Percentiles rank a stretch among this genome's conserved stretches.
Conservation (phyloP, 2,888 invertebrate species). For the Nemurella pictetii region DNA sequence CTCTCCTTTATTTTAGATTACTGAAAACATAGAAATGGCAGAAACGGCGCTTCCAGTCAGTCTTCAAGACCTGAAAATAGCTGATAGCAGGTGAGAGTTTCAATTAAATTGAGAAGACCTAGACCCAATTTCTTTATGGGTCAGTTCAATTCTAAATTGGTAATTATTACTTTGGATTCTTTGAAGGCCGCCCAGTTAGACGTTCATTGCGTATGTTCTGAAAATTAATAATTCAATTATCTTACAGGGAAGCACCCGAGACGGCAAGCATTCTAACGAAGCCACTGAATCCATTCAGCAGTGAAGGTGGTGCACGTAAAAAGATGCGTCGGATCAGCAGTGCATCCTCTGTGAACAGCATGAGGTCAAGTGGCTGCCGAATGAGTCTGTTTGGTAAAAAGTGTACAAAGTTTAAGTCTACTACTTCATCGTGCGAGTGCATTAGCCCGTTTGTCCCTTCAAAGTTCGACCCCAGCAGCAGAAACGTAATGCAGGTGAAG, state of each 20-base stretch:
- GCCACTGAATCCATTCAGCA: conserved; percentile 34
- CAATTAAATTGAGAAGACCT: neutral
- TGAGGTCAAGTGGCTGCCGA: conserved; percentile 23
- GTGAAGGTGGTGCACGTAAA: conserved; percentile 22
- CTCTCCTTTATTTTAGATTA: neutral
- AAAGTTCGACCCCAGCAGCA: conserved; percentile 14
- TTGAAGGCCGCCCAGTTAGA: neutral
- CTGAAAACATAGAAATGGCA: neutral
- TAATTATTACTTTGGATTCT: neutral
- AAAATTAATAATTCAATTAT: neutral
- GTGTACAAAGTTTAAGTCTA: conserved; percentile 38
- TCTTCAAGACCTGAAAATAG: conserved; percentile 14
- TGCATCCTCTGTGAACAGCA: conserved; percentile 27
- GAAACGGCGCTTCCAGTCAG: conserved; percentile 26
- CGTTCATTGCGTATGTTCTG: neutral
- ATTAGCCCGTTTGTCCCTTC: conserved; percentile 38
- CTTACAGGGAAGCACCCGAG: neutral
- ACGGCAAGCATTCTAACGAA: neutral
- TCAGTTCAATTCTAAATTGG: neutral
- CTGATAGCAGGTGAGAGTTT: neutral
- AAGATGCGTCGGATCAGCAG: conserved; percentile 15
- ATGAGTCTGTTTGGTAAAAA: conserved; percentile 43
- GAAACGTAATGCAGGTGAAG: conserved; percentile 27
- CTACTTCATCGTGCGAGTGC: conserved; percentile 44
- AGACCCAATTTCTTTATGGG: conserved; percentile 5